A percentile compares a stretch with the other conserved stretches of the same genome.
Conservation (phyloP, 37 sponge, comb jelly and placozoan species). For the Chondrilla cf. caribensis region DNA sequence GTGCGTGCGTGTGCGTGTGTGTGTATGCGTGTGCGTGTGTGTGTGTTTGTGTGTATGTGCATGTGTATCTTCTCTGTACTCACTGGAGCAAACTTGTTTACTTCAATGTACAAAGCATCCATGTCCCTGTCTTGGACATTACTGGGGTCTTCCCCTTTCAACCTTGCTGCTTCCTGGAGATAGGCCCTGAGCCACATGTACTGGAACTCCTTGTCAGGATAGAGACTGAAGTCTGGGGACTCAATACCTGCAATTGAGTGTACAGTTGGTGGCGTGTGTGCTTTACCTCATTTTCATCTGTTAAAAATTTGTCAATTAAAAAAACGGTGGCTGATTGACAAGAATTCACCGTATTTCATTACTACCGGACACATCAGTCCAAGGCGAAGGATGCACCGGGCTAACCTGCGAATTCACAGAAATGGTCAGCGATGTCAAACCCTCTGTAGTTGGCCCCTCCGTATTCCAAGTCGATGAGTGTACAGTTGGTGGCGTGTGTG, state of each 20-base stretch:
- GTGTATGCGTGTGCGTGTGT: conserved; percentile 19
- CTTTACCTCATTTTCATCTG: too few species aligned
- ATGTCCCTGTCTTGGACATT: conserved; percentile 38
- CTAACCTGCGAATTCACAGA: conserved; percentile 95
- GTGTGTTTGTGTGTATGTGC: conserved; percentile 17
- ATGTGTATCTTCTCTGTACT: conserved; percentile 16
- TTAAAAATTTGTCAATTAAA: too few species aligned
- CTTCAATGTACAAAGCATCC: conserved; percentile 58
- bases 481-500: too few species aligned
- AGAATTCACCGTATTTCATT: too few species aligned
- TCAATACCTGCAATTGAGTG: conserved; percentile 38
- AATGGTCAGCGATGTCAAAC: conserved; percentile 87
- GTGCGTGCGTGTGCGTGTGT: conserved; percentile 20
- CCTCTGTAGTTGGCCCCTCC: conserved; percentile 79
- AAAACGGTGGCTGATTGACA: too few species aligned
- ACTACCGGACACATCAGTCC: background rate
- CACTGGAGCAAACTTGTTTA: conserved; percentile 76
- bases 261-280: too few species aligned
- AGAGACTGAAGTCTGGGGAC: conserved; percentile 65
- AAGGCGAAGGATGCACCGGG: background rate
- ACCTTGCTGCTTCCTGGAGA: conserved; percentile 51
- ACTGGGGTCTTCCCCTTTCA: conserved; percentile 32
- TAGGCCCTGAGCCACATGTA: conserved; percentile 69
- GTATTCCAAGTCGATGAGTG: conserved; percentile 90
- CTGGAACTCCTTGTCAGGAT: conserved; percentile 76